Percentiles rank a stretch among this genome's conserved stretches.
These are phyloP conservation scores for Scrobipalpa atriplicella DNA, from an alignment of 2,888 invertebrate genomes.

Conservation along the genomic window DNA sequence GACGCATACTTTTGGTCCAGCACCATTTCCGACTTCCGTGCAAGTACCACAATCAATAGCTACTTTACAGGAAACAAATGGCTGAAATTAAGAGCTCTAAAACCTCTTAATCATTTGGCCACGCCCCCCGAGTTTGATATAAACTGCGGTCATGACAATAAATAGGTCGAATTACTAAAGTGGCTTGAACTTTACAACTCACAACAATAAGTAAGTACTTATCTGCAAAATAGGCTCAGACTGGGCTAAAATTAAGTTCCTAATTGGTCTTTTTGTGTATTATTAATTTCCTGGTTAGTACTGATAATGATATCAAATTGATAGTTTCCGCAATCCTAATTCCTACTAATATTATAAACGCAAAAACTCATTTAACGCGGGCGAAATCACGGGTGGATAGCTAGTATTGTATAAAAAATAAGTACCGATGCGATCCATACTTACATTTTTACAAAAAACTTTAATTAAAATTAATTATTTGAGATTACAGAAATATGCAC, in stretches of 20 bases:
- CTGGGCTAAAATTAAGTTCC: not conserved
- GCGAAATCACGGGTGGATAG: too few species aligned
- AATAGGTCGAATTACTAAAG: conserved; percentile 25
- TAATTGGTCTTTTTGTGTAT: conserved; percentile 7
- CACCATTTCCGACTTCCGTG: not conserved
- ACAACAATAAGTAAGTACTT: conserved; percentile 8
- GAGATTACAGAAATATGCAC: too few species aligned
- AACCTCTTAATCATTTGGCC: not conserved
- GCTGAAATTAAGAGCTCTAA: not conserved
- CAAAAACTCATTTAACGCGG: too few species aligned
- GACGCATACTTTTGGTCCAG: not conserved
- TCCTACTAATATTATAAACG: too few species aligned
- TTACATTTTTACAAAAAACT: too few species aligned
- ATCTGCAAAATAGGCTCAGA: not conserved
- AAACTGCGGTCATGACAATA: conserved; percentile 9
- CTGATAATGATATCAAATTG: too few species aligned
- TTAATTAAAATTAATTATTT: too few species aligned
- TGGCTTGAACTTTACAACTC: conserved; percentile 20
- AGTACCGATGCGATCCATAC: too few species aligned
- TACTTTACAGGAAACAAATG: not conserved
- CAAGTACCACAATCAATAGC: not conserved
- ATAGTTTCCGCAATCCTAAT: too few species aligned
- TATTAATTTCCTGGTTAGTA: not conserved
- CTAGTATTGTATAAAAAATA: too few species aligned
- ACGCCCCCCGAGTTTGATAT: conserved; percentile 16